Evolutionary conservation across 2,888 invertebrate species (phyloP).

Genomic region (Odiellus spinosus): DNA sequence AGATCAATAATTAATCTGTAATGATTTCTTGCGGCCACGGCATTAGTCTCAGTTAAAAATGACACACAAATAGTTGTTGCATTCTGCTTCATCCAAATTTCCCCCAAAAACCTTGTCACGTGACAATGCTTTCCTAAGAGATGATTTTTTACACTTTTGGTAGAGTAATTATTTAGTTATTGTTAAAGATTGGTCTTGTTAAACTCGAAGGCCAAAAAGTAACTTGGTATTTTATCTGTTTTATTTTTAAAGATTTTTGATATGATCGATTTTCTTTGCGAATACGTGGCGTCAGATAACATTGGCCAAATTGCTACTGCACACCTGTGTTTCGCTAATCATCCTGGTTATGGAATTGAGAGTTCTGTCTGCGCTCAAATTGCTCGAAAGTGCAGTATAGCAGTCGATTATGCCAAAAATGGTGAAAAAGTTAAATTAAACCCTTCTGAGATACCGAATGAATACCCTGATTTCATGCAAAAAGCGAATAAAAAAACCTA

Average conservation of each 20-base stretch:
- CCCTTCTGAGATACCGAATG: constrained; percentile 7
- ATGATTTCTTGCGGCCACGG: no score
- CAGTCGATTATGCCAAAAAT: constrained; percentile 19
- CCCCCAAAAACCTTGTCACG: no score
- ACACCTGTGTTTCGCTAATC: constrained; percentile 18
- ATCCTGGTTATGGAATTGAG: constrained; percentile 8
- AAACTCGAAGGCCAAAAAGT: no score
- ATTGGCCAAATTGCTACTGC: constrained; percentile 18
- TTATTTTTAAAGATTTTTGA: constrained; percentile 7
- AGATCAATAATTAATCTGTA: no score
- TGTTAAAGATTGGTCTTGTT: no score
- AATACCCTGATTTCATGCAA: constrained; percentile 20
- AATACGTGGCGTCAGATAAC: constrained; percentile 17
- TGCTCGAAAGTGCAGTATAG: constrained; percentile 12
- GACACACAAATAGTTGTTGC: no score
- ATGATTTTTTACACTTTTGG: no score
- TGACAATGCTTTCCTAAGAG: no score
- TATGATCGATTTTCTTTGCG: constrained; percentile 16
- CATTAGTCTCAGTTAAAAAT: no score
- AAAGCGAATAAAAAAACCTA: constrained; percentile 12
- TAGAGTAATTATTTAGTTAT: no score
- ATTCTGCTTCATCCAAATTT: no score
- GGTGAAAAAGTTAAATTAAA: constrained; percentile 11
- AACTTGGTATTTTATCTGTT: no score
- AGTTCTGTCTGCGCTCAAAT: constrained; percentile 7